Conservation (phyloP, 2,113 vertebrate species). For the Phylloscopus trochilus region DNA sequence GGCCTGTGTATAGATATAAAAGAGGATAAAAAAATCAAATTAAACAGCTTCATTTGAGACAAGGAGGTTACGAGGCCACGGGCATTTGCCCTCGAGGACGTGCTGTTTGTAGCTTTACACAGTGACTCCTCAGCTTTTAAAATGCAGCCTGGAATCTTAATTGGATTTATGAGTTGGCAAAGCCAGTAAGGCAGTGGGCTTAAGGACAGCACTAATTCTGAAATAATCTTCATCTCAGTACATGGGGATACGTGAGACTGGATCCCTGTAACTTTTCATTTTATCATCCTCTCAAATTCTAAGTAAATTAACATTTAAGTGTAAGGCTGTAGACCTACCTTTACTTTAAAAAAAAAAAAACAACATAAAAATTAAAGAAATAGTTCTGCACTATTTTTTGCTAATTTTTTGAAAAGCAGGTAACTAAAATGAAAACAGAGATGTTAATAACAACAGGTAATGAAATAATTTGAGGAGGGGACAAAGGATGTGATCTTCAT, state of each 20-base stretch:
- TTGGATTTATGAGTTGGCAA: background rate
- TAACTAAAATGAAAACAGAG: background rate
- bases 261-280: background rate
- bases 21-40: background rate
- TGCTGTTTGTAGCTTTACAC: background rate
- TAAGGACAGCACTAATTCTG: background rate
- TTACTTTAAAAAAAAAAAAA: background rate
- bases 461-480: background rate
- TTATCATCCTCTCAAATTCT: background rate
- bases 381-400: background rate
- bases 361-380: background rate
- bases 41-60: background rate
- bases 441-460: background rate
- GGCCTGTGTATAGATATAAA: background rate
- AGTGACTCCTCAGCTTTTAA: background rate
- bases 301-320: background rate
- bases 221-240: background rate
- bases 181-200: background rate
- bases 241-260: background rate
- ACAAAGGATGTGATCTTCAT: accelerated
- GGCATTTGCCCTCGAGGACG: background rate
- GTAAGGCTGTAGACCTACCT: background rate
- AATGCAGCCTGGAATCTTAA: background rate
- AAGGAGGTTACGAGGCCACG: background rate
- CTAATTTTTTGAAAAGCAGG: background rate